Base-by-base conservation (phyloP, 2,888 invertebrate species). In the Muschampia plurimacula region DNA sequence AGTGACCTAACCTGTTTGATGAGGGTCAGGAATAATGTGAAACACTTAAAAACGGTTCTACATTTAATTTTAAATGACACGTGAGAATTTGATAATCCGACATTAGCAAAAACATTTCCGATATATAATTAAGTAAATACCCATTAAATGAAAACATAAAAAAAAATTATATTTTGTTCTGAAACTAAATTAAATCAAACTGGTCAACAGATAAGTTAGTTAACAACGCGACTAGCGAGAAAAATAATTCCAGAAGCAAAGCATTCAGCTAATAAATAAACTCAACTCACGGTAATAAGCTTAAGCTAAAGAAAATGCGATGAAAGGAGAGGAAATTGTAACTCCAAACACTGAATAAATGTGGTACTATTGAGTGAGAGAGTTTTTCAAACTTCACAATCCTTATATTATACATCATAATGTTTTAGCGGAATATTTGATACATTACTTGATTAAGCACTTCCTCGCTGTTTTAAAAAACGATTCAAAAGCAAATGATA, bases 1-100 rank as follows among this genome's bases (percentile, higher is more conserved):
- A 72, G 55, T 67, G 67, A 67, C 62, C 63, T 36, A 67, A 72
- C 67, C 67, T 57, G 72, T 72, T 72, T 67, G 63, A 22, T 72
- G 62, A 44, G 62, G 72, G 67, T 72, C 72, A 67, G 46, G 44
- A 72, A 67, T 62, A 72, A 22, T n/a, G 22, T 62, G 59, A 62
- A 67, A 72, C 62, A 55, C 60, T 72, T 72, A 62, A 55, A 49
- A 63, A 62, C 41, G 57, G 63, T 63, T 52, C 39, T 59, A 60
- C 8, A 28, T 28, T 7, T 3, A n/a, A 62, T 39, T 15, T 10
- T 39, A 9, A 8, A 13, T 39, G n/a, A 46, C 59, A 46, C 59
- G 46, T 71, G 65, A 57, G 13, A 59, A 59, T 10, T 1, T 59
- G 32, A 59, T 28, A 59, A 59, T 49, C 12, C 5, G 55, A 15